Conservation (phyloP, 2,113 vertebrate species). For the Coturnix japonica region DNA sequence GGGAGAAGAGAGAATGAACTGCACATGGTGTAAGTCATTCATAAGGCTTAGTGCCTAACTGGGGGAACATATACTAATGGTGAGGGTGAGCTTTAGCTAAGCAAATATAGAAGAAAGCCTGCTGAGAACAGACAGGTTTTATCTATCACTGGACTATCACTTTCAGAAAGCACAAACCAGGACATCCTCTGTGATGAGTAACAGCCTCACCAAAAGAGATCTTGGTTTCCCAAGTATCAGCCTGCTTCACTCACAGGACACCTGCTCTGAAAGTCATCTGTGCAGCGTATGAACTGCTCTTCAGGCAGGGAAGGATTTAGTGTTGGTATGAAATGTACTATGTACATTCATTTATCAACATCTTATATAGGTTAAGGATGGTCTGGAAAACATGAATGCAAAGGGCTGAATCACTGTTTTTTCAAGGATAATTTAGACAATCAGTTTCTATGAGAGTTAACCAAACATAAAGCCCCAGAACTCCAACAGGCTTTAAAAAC, state of each 20-base stretch:
- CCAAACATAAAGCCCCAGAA: not conserved
- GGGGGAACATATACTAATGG: not conserved
- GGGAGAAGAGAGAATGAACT: constrained; percentile 41
- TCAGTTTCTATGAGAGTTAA: not conserved
- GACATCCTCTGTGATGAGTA: not conserved
- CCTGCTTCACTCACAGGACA: not conserved
- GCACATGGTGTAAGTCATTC: constrained; percentile 4
- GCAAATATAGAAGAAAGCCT: not conserved
- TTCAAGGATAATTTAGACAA: not conserved
- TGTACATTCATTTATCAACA: not conserved
- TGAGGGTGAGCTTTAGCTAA: not conserved
- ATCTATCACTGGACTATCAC: not conserved
- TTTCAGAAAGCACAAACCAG: not conserved
- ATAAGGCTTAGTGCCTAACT: not conserved
- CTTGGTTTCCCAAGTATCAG: not conserved
- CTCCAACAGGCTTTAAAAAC: not conserved
- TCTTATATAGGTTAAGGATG: not conserved
- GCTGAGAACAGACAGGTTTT: not conserved
- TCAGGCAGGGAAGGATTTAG: not conserved
- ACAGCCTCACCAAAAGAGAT: not conserved
- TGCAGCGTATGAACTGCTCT: not conserved
- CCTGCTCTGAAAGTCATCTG: not conserved
- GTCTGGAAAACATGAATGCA: not conserved
- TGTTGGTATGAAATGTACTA: rapidly evolving
- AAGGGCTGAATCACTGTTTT: not conserved